Percentiles rank a stretch among this genome's conserved stretches.
Conservation (phyloP, 2,113 vertebrate genomes). For the Pygoscelis adeliae region DNA sequence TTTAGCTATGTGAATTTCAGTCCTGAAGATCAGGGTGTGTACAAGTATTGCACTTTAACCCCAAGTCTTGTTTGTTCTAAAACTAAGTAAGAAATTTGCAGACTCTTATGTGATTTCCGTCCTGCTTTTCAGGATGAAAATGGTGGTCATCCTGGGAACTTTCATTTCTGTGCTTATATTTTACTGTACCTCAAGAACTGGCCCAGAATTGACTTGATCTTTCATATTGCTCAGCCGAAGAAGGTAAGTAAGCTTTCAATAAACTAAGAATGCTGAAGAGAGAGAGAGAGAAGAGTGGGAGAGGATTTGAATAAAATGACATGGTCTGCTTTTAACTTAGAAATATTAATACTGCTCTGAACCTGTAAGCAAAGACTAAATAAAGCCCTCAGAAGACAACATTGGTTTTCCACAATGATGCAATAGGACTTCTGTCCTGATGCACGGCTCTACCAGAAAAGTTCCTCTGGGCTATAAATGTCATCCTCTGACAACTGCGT, state of each 20-base stretch:
- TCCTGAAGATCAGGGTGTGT: neutral
- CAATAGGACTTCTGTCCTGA: neutral
- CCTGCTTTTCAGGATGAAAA: neutral
- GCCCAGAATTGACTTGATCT: neutral
- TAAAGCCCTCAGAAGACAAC: neutral
- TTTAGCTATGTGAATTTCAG: neutral
- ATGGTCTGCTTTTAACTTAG: neutral
- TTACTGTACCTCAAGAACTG: neutral
- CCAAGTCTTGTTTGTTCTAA: neutral
- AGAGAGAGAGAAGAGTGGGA: neutral
- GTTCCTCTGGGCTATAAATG: neutral
- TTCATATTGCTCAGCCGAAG: neutral
- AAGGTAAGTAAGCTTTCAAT: neutral
- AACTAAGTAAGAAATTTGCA: neutral
- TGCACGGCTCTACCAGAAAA: neutral
- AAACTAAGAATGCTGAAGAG: neutral
- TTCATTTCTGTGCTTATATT: neutral
- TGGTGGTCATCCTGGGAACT: neutral
- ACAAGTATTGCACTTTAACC: neutral
- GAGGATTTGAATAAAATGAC: neutral
- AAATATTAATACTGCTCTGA: neutral
- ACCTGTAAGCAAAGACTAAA: neutral
- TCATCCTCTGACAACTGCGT: neutral
- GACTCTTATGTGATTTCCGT: neutral
- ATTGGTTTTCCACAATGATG: neutral